Percentiles rank a stretch among this genome's conserved stretches.
phyloP scores from a whole-genome alignment of 2,113 vertebrate species.

The Chloropsis hardwickii region DNA sequence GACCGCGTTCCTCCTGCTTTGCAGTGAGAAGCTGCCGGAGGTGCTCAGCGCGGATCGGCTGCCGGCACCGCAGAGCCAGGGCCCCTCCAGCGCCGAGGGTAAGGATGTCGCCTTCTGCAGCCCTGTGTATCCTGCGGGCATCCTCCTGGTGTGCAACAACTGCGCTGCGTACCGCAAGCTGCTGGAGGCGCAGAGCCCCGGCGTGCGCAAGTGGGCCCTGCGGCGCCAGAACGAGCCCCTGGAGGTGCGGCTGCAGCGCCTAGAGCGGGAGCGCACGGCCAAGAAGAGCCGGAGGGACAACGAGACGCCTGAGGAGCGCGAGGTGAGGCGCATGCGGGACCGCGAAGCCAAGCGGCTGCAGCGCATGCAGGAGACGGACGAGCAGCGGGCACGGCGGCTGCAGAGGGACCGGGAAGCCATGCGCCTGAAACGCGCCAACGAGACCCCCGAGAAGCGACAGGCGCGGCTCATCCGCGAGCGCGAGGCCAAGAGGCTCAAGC shows the following conservation, averaged over 20 bases:
- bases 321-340: slow-evolving; percentile 88
- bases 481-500: slow-evolving; percentile 93
- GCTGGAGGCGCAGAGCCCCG: slow-evolving; percentile 81
- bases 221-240: slow-evolving; percentile 91
- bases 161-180: slow-evolving; percentile 91
- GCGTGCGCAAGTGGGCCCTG: slow-evolving; percentile 86
- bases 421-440: slow-evolving; percentile 91
- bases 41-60: slow-evolving; percentile 82
- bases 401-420: slow-evolving; percentile 95
- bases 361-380: slow-evolving; percentile 92
- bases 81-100: slow-evolving; percentile 62
- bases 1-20: slow-evolving; percentile 21
- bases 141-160: slow-evolving; percentile 95
- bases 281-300: slow-evolving; percentile 94
- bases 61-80: slow-evolving; percentile 71
- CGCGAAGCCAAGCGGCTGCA: slow-evolving; percentile 95
- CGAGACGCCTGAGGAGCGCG: slow-evolving; percentile 88
- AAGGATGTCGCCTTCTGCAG: slow-evolving; percentile 76
- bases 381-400: slow-evolving; percentile 88
- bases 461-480: slow-evolving; percentile 91
- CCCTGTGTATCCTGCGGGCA: slow-evolving; percentile 87
- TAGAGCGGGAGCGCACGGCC: slow-evolving; percentile 92
- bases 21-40: slow-evolving; percentile 90
- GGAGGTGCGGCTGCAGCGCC: slow-evolving; percentile 85
- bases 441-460: slow-evolving; percentile 94